A percentile compares a stretch with the other conserved stretches of the same genome.
Conservation (phyloP, 1,140 invertebrate genomes). For the Tribolium madens region DNA sequence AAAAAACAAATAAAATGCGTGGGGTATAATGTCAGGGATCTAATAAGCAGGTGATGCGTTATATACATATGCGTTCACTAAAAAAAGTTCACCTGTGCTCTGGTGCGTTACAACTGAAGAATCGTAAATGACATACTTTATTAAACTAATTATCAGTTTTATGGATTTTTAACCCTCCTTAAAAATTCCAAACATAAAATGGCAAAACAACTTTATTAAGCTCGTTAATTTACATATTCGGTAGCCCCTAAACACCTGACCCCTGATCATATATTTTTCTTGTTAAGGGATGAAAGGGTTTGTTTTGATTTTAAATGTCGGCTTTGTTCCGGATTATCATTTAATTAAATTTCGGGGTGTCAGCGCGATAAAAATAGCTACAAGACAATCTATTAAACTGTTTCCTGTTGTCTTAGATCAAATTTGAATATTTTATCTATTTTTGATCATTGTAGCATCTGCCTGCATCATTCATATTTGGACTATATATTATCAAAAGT, state of each 20-base stretch:
- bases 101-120: slow-evolving; percentile 28
- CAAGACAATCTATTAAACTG: slow-evolving; percentile 34
- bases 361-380: slow-evolving; percentile 16
- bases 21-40: slow-evolving; percentile 36
- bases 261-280: background rate
- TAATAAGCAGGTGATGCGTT: slow-evolving; percentile 32
- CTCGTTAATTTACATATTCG: background rate
- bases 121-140: slow-evolving; percentile 39
- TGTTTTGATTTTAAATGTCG: slow-evolving; percentile 2
- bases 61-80: slow-evolving; percentile 11
- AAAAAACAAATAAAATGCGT: slow-evolving; percentile 32
- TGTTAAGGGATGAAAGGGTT: background rate
- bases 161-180: background rate
- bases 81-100: slow-evolving; percentile 30
- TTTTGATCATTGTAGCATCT: slow-evolving; percentile 29
- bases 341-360: slow-evolving; percentile 30
- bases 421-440: slow-evolving; percentile 32
- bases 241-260: background rate
- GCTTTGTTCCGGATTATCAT: slow-evolving; percentile 8
- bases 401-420: slow-evolving; percentile 29
- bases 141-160: slow-evolving; percentile 22
- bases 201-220: background rate
- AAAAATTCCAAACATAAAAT: background rate
- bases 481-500: slow-evolving; percentile 17
- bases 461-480: slow-evolving; percentile 27